phyloP scores from a whole-genome alignment of 1,140 invertebrate genomes.

The Teleogryllus occipitalis region DNA sequence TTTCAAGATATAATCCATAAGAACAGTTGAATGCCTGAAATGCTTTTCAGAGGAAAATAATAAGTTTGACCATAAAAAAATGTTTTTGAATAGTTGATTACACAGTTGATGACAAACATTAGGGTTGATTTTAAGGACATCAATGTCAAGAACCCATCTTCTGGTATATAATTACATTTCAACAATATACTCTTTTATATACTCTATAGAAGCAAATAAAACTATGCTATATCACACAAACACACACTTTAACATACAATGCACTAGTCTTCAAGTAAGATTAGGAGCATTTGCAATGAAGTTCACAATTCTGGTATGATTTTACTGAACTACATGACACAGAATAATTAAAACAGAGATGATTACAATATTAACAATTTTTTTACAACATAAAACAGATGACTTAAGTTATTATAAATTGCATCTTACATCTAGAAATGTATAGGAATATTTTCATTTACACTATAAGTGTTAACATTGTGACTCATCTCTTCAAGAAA shows the following conservation, averaged over 20 bases:
- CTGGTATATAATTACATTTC: not conserved
- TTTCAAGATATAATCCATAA: not conserved
- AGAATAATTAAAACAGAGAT: not conserved
- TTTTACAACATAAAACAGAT: not conserved
- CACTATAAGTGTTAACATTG: not conserved
- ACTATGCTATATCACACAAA: constrained; percentile 5
- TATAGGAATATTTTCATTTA: not conserved
- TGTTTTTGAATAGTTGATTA: not conserved
- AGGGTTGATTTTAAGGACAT: not conserved
- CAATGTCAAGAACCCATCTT: not conserved
- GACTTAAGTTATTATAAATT: not conserved
- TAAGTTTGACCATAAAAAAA: not conserved
- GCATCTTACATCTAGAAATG: no score
- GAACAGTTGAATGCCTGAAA: not conserved
- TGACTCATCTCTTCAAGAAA: not conserved
- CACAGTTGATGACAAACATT: not conserved
- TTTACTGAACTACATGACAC: not conserved
- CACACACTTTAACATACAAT: not conserved
- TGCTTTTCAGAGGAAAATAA: no score
- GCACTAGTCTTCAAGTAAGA: not conserved
- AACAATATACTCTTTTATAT: constrained; percentile 6
- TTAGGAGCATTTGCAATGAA: not conserved
- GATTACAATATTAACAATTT: not conserved
- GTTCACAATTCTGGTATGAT: not conserved
- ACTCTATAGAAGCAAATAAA: not conserved